phyloP scores from a whole-genome alignment of 2,797 vertebrate genomes.

The Sternotherus odoratus region DNA sequence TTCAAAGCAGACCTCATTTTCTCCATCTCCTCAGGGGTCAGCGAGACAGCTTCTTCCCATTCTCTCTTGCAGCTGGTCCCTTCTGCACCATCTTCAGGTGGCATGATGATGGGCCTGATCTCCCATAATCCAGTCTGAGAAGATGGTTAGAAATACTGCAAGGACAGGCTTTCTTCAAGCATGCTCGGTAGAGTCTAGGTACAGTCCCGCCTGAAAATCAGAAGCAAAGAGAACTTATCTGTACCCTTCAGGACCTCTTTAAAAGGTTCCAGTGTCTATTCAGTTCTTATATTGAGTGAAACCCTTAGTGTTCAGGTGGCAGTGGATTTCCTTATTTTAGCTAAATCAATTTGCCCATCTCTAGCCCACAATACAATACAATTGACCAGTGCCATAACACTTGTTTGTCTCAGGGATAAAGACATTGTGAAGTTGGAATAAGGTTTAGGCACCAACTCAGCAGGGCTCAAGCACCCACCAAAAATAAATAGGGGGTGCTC shows the following conservation, averaged over 20 bases:
- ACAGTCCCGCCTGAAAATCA: constrained; percentile 9
- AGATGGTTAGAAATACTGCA: not conserved
- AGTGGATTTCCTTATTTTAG: not conserved
- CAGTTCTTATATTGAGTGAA: not conserved
- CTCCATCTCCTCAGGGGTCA: not conserved
- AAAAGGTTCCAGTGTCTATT: not conserved
- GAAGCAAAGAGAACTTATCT: not conserved
- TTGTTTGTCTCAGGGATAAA: not conserved
- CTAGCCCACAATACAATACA: not conserved
- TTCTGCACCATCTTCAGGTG: not conserved
- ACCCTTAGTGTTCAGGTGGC: not conserved
- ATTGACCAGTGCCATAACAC: not conserved
- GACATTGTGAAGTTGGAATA: not conserved
- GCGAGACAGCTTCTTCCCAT: not conserved
- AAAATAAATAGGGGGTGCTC: too few species aligned
- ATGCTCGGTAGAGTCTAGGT: not conserved
- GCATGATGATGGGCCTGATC: not conserved
- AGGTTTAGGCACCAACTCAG: not conserved
- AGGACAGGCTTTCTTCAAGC: not conserved
- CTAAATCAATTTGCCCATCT: not conserved
- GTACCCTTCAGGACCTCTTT: not conserved
- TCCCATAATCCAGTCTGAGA: not conserved
- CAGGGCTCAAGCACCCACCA: too few species aligned
- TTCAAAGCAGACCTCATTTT: not conserved
- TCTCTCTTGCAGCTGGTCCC: not conserved